These are phyloP conservation scores for Poecilia latipinna DNA, from an alignment of 2,113 vertebrate species.

Conservation along the genomic window DNA sequence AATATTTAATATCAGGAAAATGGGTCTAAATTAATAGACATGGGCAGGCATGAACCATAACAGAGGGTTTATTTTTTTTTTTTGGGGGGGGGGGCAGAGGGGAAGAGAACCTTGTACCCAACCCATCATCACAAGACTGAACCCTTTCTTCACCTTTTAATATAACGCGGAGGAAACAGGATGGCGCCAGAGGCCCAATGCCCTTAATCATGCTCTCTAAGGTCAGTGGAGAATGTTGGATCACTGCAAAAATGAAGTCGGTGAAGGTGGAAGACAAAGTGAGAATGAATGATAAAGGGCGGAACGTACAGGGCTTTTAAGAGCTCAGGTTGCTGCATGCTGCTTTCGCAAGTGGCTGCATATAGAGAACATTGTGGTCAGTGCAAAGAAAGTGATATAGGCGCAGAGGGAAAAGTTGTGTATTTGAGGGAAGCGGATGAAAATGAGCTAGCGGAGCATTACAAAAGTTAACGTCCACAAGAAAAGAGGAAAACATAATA, in stretches of 20 bases:
- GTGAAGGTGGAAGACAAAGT: constrained; percentile 53
- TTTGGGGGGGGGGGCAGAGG: constrained; percentile 14
- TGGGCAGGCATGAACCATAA: constrained; percentile 30
- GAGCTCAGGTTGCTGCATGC: constrained; percentile 56
- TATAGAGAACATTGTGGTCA: constrained; percentile 7
- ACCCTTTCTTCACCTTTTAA: constrained; percentile 83
- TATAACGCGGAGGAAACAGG: constrained; percentile 78
- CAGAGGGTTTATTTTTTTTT: constrained; percentile 12
- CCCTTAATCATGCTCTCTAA: constrained; percentile 78
- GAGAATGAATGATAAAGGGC: constrained; percentile 49
- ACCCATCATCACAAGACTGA: constrained; percentile 73
- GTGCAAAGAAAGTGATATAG: constrained; percentile 11
- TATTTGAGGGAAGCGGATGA: neutral
- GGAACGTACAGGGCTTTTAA: constrained; percentile 66
- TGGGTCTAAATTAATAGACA: constrained; percentile 43
- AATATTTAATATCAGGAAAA: constrained; percentile 43
- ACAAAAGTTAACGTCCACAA: neutral
- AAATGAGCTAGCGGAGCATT: constrained; percentile 3
- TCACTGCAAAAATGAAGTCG: constrained; percentile 53
- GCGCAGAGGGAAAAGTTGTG: constrained; percentile 16
- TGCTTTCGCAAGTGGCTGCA: constrained; percentile 36
- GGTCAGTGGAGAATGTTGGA: constrained; percentile 71
- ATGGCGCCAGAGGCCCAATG: constrained; percentile 67
- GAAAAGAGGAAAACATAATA: neutral
- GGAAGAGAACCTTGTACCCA: constrained; percentile 58